A percentile compares a stretch with the other conserved stretches of the same genome.
phyloP scores from a whole-genome alignment of 1,140 invertebrate species.

The Brachionus koreanus region DNA sequence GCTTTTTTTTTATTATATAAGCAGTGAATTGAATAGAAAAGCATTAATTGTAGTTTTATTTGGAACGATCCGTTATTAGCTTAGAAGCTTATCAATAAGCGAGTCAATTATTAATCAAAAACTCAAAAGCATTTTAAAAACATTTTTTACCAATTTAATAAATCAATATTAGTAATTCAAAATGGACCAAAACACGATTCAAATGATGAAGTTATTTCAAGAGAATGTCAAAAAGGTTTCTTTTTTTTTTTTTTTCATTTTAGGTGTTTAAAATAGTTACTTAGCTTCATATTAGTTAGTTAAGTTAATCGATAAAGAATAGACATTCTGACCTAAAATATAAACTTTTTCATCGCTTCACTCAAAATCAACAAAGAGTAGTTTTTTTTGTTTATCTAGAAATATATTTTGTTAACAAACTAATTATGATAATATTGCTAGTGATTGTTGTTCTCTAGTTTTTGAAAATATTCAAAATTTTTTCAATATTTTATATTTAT shows the following conservation, averaged over 20 bases:
- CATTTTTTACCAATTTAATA: neutral
- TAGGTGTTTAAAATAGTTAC: no score
- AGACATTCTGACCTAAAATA: no score
- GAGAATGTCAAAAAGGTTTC: conserved; percentile 33
- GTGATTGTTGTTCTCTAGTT: neutral
- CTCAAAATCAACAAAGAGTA: no score
- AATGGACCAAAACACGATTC: conserved; percentile 8
- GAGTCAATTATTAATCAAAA: neutral
- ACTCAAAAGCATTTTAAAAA: neutral
- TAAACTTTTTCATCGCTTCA: no score
- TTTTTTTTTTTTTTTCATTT: conserved; percentile 4
- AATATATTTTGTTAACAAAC: no score
- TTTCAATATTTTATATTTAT: no score
- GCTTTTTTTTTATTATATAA: neutral
- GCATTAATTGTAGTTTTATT: conserved; percentile 1
- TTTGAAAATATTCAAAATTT: neutral
- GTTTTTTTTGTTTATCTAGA: no score
- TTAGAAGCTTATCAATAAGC: neutral
- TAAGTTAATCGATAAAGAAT: no score
- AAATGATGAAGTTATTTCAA: conserved; percentile 29
- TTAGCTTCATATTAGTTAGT: no score
- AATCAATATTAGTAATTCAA: neutral
- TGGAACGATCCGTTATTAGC: conserved; percentile 19
- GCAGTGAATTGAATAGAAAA: neutral
- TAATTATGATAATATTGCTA: neutral